Evolutionary conservation across 1,140 invertebrate species (phyloP), one percentile per base, ranked within the genome.

Genomic region (Drosophila tsacasi): DNA sequence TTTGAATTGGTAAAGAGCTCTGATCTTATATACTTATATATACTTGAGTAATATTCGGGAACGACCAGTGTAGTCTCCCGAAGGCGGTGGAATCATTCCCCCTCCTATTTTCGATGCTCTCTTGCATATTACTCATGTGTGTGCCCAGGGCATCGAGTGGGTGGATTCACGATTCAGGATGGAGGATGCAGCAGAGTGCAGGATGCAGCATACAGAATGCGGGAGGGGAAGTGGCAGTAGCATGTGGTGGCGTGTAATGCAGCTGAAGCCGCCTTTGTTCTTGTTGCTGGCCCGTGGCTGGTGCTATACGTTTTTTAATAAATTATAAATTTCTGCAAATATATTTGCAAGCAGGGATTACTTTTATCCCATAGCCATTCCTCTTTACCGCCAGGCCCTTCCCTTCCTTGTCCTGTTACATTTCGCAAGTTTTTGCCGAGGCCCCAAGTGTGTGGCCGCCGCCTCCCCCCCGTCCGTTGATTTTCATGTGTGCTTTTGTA

Each of bases 271-370:
- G 74, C 66, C 58, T 50, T 71, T 64, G 68, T 74, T 74, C 69
- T 74, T 73, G 44, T 74, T 74, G 71, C 83, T 83, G 80, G 67
- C 83, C 83, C 80, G 61, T 87, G 77, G 83, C 84, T 89, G 82
- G 66, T 72, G 78, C 81, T 89, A 72, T 79, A 90, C 81, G 67
- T 90, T 89, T 87, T 89, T 89, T 89, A 89, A 89, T 89, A 89
- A 89, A 89, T 89, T 89, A 89, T 89, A 89, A 89, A 89, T 89
- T 89, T 83, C 74, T 81, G 84, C 81, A 87, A 87, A 87, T 87
- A 89, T 87, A 89, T 87, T 87, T 87, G 84, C 84, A 81, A 80
- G 85, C 77, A 78, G 84, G 84, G 84, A 87, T 87, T 87, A 89
- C 84, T 81, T 75, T 78, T 81, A 83, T 83, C 81, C 74, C 62